Base-by-base conservation (phyloP, 1,140 invertebrate genomes). In the Penaeus indicus region DNA sequence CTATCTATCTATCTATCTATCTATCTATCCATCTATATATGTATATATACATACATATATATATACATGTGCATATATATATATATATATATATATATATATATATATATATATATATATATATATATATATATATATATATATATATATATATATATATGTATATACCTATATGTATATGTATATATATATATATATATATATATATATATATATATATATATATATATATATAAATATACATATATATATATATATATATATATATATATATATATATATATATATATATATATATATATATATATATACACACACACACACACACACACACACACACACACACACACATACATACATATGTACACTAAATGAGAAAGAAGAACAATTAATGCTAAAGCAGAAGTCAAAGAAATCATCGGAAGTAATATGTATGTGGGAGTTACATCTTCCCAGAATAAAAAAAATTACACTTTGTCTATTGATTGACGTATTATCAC, bases 181-280 rank as follows among this genome's bases (percentile, higher is more conserved):
- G 4, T 75, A 25, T 75, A n/a, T 75, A 75, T 25, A n/a, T 21
- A 75, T 75, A 75, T 75, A 27, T 21, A 75, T 75, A 75, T 75
- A 75, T 75, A 75, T 75, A 75, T n/a, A 75, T 75, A 75, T 75
- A 75, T 75, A 75, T 75, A 75, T 75, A 75, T 75, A 75, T 27
- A 75, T 75, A 75, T 75, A 75, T 75, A 75, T 27, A 75, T 75
- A 75, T 75, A 75, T 75, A 27, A 4, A 75, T 27, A 27, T 27
- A 75, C 27, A 27, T 27, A 75, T 75, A 75, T 27, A 75, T 25
- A 75, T 27, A 75, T 75, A 25, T 75, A 25, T 75, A 25, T 75
- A 75, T 75, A 75, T 25, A 75, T 25, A 27, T 27, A 75, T 75
- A 54, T 54, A 54, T 54, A 13, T 54, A 13, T 54, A 54, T 54